Evolutionary conservation across 64 coral and sea anemone species (phyloP).

Genomic region (Montipora capricornis): DNA sequence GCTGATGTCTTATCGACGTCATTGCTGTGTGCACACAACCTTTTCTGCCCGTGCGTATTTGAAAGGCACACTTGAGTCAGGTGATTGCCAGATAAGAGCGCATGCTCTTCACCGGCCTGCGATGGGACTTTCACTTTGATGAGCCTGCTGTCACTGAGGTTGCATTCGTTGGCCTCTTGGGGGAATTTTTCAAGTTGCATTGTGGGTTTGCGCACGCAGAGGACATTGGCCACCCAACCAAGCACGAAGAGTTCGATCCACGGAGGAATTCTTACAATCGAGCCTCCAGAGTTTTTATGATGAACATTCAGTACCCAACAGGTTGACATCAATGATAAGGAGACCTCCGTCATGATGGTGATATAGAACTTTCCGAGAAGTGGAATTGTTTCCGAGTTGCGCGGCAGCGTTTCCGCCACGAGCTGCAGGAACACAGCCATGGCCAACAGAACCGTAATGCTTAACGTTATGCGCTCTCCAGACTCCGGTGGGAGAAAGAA

Average conservation of each 20-base stretch:
- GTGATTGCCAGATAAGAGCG: not conserved
- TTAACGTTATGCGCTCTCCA: slow-evolving; percentile 79
- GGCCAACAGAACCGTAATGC: slow-evolving; percentile 82
- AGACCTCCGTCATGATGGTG: slow-evolving; percentile 86
- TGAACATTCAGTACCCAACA: slow-evolving; percentile 87
- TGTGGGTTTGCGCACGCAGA: slow-evolving; percentile 66
- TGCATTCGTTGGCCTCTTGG: not conserved
- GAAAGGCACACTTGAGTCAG: slow-evolving; percentile 15
- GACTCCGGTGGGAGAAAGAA: slow-evolving; percentile 84
- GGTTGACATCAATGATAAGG: slow-evolving; percentile 71
- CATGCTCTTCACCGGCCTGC: not conserved
- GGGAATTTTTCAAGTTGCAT: not conserved
- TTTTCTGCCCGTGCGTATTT: slow-evolving; percentile 37
- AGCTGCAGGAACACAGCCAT: slow-evolving; percentile 86
- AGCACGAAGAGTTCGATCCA: slow-evolving; percentile 76
- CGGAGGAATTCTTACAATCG: slow-evolving; percentile 56
- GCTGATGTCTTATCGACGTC: slow-evolving; percentile 5
- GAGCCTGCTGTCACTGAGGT: not conserved
- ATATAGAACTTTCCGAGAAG: slow-evolving; percentile 85
- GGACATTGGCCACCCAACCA: slow-evolving; percentile 59
- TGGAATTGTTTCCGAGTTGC: slow-evolving; percentile 76
- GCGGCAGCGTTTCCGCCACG: slow-evolving; percentile 73
- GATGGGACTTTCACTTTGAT: slow-evolving; percentile 37
- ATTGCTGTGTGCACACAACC: slow-evolving; percentile 31
- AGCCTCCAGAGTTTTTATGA: slow-evolving; percentile 69